phyloP scores from a whole-genome alignment of 2,888 invertebrate species.

The Melinopterus prodromus region DNA sequence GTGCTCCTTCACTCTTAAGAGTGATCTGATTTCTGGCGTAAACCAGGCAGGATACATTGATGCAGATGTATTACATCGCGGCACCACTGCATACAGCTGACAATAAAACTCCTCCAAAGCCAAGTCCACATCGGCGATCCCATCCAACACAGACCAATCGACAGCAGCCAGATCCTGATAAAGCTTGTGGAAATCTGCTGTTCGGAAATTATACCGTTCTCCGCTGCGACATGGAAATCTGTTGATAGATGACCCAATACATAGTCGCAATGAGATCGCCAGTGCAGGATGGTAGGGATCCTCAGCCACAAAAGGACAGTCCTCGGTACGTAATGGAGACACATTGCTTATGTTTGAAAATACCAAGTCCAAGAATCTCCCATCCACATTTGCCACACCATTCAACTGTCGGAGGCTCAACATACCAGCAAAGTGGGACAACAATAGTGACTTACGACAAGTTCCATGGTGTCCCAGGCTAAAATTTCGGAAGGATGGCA shows the following conservation, averaged over 20 bases:
- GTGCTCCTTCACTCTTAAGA: background rate
- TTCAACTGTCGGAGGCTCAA: conserved; percentile 7
- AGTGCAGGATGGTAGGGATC: conserved; percentile 20
- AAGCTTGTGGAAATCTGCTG: conserved; percentile 8
- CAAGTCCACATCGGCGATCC: background rate
- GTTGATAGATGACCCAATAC: background rate
- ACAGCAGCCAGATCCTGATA: background rate
- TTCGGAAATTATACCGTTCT: conserved; percentile 25
- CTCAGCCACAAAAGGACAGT: background rate
- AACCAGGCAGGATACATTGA: conserved; percentile 19
- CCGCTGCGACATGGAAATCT: background rate
- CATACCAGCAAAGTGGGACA: background rate
- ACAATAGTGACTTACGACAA: background rate
- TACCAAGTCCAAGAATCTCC: conserved; percentile 6
- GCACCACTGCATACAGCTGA: conserved; percentile 17
- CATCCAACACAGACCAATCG: conserved; percentile 15
- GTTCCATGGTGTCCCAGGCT: background rate
- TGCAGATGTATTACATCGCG: background rate
- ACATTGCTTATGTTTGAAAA: background rate
- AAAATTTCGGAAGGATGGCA: background rate
- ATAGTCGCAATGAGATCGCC: background rate
- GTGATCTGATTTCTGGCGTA: conserved; percentile 8
- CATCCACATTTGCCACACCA: background rate
- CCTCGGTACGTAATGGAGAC: background rate
- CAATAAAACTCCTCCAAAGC: conserved; percentile 18